Evolutionary conservation across 2,113 vertebrate genomes (phyloP).

Genomic region (Lagopus muta): DNA sequence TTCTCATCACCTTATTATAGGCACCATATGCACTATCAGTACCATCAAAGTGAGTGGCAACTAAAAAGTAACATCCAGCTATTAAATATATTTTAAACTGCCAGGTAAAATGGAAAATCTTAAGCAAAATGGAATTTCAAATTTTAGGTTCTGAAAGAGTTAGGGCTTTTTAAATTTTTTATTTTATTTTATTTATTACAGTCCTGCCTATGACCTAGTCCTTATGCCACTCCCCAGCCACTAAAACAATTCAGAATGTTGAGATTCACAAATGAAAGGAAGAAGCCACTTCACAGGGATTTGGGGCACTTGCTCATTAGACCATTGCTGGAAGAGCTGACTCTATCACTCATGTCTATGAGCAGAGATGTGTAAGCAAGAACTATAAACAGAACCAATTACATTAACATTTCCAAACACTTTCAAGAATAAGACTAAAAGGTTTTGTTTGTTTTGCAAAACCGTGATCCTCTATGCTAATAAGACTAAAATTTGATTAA

Average conservation of each 20-base stretch:
- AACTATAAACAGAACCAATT: constrained; percentile 66
- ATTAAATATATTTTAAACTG: neutral
- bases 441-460: constrained; percentile 51
- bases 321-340: neutral
- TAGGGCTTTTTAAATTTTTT: neutral
- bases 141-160: neutral
- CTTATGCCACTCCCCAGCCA: neutral
- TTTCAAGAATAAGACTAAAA: constrained; percentile 60
- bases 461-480: constrained; percentile 35
- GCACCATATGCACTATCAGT: neutral
- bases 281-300: neutral
- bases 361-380: constrained; percentile 2
- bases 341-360: neutral
- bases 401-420: constrained; percentile 57
- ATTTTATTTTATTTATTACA: neutral
- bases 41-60: neutral
- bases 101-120: neutral
- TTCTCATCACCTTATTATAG: neutral
- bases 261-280: neutral
- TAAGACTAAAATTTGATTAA: constrained; percentile 65
- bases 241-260: neutral
- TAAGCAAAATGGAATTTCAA: neutral
- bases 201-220: neutral
- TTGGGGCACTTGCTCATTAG: neutral
- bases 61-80: neutral